A percentile compares a stretch with the other conserved stretches of the same genome.
phyloP scores from a whole-genome alignment of 1,140 invertebrate species.

The Heliothis subflexa region DNA sequence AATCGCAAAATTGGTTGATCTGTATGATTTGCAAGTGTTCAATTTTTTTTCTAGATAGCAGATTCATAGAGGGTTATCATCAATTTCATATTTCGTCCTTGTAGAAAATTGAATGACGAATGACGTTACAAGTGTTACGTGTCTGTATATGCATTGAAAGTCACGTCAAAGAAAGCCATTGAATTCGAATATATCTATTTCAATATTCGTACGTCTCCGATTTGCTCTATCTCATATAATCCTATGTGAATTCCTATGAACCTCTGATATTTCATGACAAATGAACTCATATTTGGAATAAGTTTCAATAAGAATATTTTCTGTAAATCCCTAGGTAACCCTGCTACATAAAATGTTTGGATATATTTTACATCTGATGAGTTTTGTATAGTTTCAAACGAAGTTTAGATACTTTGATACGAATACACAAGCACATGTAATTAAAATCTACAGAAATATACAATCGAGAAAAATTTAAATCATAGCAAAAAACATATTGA shows the following conservation, averaged over 20 bases:
- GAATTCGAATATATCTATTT: conserved; percentile 34
- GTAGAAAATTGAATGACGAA: not conserved
- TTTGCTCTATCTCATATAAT: conserved; percentile 29
- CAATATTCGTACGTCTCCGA: conserved; percentile 37
- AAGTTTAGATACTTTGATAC: no score
- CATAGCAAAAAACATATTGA: no score
- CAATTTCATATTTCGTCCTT: not conserved
- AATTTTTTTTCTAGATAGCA: no score
- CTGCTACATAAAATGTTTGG: not conserved
- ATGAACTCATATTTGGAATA: conserved; percentile 30
- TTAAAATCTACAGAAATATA: no score
- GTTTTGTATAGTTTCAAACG: no score
- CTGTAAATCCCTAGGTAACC: not conserved
- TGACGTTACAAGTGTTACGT: conserved; percentile 30
- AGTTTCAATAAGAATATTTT: not conserved
- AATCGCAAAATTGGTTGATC: no score
- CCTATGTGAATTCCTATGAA: conserved; percentile 14
- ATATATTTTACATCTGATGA: not conserved
- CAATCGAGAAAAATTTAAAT: no score
- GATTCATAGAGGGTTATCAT: no score
- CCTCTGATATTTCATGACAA: conserved; percentile 19
- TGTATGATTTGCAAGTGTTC: no score
- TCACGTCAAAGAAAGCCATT: conserved; percentile 27
- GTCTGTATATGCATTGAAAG: conserved; percentile 6
- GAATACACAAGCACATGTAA: no score